Evolutionary conservation across 2,888 invertebrate species (phyloP), one percentile per base, ranked within the genome.

Genomic region (Ferrisia virgata): DNA sequence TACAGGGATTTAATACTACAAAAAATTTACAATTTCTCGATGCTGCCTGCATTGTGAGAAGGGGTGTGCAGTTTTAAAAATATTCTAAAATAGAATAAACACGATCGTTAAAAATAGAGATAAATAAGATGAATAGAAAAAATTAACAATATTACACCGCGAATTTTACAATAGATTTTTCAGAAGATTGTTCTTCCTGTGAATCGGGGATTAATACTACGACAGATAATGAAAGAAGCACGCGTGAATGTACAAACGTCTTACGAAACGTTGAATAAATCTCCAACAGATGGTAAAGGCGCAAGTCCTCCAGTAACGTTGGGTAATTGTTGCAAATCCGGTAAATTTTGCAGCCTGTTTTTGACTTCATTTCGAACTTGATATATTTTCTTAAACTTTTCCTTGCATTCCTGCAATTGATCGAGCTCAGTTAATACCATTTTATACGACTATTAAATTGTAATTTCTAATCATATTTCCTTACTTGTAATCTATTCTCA

Each of bases 271-370:
- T 92, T 95, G 89, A 98, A 98, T 58, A 98, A 92, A 90, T 98
- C 97, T 1, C 97, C 97, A 47, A 97, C 97, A 3, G 97, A 97
- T 47, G 98, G 98, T 86, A 98, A 90, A 0, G 98, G 98, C 40
- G 96, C 96, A 53, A 98, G 90, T 9, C 96, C 96, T 25, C 96
- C 96, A 0, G 96, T 96, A 0, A 97, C 96, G 88, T 96, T 96
- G 0, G 98, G 98, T 84, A 98, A 89, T 86, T 96, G 93, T 0
- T 95, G 96, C 86, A 98, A 91, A 89, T 98, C 98, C 0, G 98
- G 98, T 86, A 98, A 90, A 89, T 95, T 97, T 86, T 96, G 94
- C 87, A 98, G 93, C 90, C 98, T 98, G 15, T 96, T 95, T 88
- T 94, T 95, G 33, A 98, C 93, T 89, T 98, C 97, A 79, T 94